These are phyloP conservation scores for Aphelocoma californica DNA, from an alignment of 2,797 vertebrate genomes.

Conservation along the genomic window DNA sequence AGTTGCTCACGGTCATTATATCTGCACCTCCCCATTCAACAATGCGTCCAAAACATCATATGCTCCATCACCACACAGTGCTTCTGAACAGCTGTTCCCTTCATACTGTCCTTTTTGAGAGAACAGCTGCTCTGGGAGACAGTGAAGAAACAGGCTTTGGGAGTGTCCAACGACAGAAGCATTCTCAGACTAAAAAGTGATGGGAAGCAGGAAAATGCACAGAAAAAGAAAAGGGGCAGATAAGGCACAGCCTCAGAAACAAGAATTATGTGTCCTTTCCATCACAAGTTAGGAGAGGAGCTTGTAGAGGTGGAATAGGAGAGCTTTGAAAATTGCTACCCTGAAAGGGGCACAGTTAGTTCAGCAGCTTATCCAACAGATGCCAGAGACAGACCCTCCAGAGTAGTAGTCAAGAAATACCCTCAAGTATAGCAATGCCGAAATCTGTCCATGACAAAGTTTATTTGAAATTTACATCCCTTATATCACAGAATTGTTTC, in stretches of 20 bases:
- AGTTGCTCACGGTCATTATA: not conserved
- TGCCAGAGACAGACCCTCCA: not conserved
- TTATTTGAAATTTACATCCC: not conserved
- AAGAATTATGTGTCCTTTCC: not conserved
- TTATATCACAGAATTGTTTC: not conserved
- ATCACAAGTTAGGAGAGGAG: not conserved
- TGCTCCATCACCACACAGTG: not conserved
- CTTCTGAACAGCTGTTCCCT: not conserved
- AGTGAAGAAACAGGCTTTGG: not conserved
- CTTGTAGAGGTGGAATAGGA: not conserved
- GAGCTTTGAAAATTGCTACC: not conserved
- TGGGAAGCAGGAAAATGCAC: not conserved
- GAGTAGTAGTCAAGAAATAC: not conserved
- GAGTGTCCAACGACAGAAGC: not conserved
- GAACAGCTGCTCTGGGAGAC: not conserved
- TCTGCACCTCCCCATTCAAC: not conserved
- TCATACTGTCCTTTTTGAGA: not conserved
- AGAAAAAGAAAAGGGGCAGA: not conserved
- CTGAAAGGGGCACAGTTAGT: not conserved
- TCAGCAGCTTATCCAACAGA: not conserved
- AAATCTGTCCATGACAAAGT: not conserved
- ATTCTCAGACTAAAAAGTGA: not conserved
- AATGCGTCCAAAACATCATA: fast-evolving
- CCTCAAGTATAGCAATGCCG: not conserved
- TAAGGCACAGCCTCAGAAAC: not conserved